phyloP scores from a whole-genome alignment of 2,797 vertebrate species.

The Halcyon badia region DNA sequence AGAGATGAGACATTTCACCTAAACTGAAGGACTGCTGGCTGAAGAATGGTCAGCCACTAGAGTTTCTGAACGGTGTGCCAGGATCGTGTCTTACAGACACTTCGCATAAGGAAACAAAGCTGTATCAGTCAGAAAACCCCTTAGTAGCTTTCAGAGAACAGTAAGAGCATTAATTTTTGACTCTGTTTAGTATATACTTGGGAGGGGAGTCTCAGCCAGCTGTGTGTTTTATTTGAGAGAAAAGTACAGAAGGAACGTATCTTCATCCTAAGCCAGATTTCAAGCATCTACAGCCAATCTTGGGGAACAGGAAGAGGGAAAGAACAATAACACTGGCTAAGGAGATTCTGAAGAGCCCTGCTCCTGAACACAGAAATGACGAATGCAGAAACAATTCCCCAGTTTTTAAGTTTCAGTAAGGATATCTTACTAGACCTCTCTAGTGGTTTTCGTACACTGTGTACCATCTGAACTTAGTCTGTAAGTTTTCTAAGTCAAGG shows the following conservation, averaged over 20 bases:
- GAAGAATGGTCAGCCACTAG: not conserved
- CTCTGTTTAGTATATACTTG: not conserved
- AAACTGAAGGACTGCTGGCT: not conserved
- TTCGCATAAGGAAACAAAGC: not conserved
- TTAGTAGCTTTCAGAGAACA: not conserved
- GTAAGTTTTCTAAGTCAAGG: not conserved
- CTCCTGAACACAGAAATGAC: not conserved
- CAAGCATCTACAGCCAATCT: not conserved
- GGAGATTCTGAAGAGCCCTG: not conserved
- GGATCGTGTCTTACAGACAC: not conserved
- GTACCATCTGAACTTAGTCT: not conserved
- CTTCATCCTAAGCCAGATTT: not conserved
- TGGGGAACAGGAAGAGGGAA: not conserved
- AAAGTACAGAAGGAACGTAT: not conserved
- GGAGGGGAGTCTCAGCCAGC: not conserved
- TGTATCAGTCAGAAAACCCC: not conserved
- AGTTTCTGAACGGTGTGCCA: not conserved
- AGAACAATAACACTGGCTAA: not conserved
- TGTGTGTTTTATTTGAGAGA: not conserved
- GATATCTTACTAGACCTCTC: not conserved
- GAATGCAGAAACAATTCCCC: rapidly evolving
- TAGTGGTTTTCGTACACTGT: not conserved
- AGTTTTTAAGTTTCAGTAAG: not conserved
- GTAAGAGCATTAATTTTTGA: not conserved
- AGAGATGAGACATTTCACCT: not conserved